Conservation (phyloP, 2,113 vertebrate genomes). For the Psophia crepitans region DNA sequence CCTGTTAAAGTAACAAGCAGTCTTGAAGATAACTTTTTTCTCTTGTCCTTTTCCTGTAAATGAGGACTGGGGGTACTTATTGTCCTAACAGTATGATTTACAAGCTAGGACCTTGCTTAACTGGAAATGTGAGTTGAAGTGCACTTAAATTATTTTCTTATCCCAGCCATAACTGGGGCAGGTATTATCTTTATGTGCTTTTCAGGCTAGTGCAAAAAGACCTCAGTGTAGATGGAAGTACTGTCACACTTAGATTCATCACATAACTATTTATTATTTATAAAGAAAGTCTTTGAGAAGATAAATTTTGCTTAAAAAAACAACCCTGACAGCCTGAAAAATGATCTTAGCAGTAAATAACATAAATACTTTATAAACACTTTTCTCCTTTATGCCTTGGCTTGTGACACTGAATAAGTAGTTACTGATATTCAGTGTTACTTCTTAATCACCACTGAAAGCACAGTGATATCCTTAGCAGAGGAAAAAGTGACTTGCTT, state of each 20-base stretch:
- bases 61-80: background rate
- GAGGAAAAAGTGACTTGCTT: background rate
- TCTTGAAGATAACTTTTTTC: background rate
- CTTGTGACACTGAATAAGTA: background rate
- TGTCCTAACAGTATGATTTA: background rate
- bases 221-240: background rate
- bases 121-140: background rate
- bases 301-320: background rate
- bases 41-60: background rate
- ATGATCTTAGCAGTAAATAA: constrained; percentile 25
- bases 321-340: constrained; percentile 1
- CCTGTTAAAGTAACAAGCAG: background rate
- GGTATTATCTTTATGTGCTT: background rate
- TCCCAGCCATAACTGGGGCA: background rate
- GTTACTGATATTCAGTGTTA: background rate
- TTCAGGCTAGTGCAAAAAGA: background rate
- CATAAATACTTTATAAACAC: constrained; percentile 42
- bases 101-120: background rate
- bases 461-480: background rate
- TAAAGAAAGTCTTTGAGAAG: background rate
- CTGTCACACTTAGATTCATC: too few species aligned
- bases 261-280: too few species aligned
- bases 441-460: background rate
- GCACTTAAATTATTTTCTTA: background rate
- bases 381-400: background rate